phyloP scores from a whole-genome alignment of 2,888 invertebrate species.

The Osmoderma eremita region DNA sequence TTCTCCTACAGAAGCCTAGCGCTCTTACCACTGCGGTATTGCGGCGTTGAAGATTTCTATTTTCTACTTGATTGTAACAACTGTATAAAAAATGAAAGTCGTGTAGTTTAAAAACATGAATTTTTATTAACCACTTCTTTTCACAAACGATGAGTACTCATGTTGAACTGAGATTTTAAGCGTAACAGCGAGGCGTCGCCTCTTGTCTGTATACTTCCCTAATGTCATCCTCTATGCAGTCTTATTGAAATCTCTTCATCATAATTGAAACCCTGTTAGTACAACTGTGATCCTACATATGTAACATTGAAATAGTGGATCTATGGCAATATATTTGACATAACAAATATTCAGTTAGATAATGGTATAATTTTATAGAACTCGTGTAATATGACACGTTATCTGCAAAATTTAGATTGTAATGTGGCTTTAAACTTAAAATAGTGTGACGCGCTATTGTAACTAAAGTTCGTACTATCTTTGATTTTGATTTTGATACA shows the following conservation, averaged over 20 bases:
- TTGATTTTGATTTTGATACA: conserved; percentile 44
- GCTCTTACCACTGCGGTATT: too few species aligned
- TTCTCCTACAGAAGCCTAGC: too few species aligned
- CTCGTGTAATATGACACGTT: not conserved
- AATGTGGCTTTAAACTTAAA: conserved; percentile 38
- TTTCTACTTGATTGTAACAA: too few species aligned
- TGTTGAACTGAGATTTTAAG: conserved; percentile 63
- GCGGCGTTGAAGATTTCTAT: too few species aligned
- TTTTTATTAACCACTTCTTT: conserved; percentile 60
- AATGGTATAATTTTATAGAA: not conserved
- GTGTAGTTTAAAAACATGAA: conserved; percentile 59
- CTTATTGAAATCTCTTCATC: conserved; percentile 60
- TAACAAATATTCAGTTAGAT: conserved; percentile 22
- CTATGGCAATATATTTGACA: conserved; percentile 36
- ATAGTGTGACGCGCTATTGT: conserved; percentile 36
- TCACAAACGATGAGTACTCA: conserved; percentile 63
- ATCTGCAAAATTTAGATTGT: conserved; percentile 26
- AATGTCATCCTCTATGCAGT: conserved; percentile 62
- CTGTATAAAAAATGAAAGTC: conserved; percentile 30
- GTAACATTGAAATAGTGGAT: conserved; percentile 46
- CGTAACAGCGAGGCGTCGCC: conserved; percentile 58
- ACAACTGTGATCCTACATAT: conserved; percentile 59
- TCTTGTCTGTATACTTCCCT: conserved; percentile 59
- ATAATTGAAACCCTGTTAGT: conserved; percentile 60
- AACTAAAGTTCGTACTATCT: conserved; percentile 37